These are phyloP conservation scores for Pheucticus melanocephalus DNA, from an alignment of 2,113 vertebrate genomes.

Conservation along the genomic window DNA sequence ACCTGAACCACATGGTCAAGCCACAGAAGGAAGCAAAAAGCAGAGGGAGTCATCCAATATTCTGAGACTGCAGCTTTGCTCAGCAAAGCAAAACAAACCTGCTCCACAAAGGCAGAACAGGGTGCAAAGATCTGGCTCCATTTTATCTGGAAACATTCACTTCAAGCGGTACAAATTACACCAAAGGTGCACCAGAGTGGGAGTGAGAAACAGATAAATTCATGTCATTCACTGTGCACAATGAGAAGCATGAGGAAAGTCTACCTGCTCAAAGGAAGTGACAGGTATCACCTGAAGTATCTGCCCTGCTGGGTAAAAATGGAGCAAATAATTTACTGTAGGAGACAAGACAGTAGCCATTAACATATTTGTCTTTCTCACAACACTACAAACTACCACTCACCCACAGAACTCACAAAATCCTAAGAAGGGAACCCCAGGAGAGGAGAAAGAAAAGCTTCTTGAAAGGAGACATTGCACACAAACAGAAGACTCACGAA, in stretches of 20 bases:
- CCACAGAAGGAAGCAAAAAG: not conserved
- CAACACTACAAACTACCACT: not conserved
- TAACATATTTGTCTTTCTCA: not conserved
- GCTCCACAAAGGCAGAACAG: not conserved
- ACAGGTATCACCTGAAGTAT: not conserved
- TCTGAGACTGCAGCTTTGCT: not conserved
- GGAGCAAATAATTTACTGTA: not conserved
- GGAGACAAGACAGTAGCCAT: not conserved
- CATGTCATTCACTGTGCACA: not conserved
- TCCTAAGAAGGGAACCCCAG: not conserved
- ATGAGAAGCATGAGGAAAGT: not conserved
- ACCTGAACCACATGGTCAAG: not conserved
- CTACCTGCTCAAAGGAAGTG: not conserved
- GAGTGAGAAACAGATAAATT: not conserved
- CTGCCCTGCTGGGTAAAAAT: not conserved
- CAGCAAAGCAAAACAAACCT: not conserved
- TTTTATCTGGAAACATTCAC: not conserved
- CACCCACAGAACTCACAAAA: not conserved
- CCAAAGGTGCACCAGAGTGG: not conserved
- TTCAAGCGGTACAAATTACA: not conserved
- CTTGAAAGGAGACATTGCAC: not conserved
- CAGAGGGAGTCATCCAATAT: not conserved
- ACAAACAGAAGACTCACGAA: not conserved
- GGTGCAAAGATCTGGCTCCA: not conserved
- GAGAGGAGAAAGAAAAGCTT: not conserved